Conservation (phyloP, 2,113 vertebrate genomes). For the Hemiprocne comata region DNA sequence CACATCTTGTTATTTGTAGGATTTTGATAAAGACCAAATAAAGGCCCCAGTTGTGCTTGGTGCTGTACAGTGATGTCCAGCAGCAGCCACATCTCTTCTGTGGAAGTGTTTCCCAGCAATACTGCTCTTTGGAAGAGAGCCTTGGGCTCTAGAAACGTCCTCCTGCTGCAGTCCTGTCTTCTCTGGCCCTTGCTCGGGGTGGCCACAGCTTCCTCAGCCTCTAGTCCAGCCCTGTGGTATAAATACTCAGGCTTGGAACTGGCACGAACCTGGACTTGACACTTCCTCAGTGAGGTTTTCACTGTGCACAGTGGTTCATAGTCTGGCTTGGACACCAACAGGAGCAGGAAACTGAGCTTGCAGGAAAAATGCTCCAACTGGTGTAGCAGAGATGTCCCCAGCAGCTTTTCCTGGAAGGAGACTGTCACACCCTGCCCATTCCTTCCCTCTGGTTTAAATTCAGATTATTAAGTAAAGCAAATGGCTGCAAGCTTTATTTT, state of each 20-base stretch:
- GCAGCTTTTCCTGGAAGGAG: not conserved
- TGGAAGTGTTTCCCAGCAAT: not conserved
- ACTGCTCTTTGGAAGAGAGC: not conserved
- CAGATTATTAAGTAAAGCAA: not conserved
- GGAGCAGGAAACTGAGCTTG: not conserved
- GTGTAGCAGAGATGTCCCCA: not conserved
- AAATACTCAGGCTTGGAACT: not conserved
- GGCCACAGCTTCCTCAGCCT: not conserved
- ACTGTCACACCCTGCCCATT: accelerated
- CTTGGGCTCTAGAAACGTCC: not conserved
- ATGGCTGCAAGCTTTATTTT: not conserved
- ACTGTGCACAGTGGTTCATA: accelerated
- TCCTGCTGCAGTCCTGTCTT: not conserved
- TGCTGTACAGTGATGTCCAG: not conserved
- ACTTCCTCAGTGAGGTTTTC: not conserved
- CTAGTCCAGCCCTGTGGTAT: not conserved
- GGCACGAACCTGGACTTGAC: not conserved
- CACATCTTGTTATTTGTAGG: not conserved
- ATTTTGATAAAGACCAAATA: not conserved
- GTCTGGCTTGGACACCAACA: not conserved
- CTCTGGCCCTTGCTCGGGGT: not conserved
- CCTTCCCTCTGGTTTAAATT: not conserved
- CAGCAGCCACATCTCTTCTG: not conserved
- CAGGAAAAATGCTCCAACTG: not conserved
- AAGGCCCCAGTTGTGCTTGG: not conserved